Conservation (phyloP, 2,888 invertebrate species). For the Tipula vernalis region DNA sequence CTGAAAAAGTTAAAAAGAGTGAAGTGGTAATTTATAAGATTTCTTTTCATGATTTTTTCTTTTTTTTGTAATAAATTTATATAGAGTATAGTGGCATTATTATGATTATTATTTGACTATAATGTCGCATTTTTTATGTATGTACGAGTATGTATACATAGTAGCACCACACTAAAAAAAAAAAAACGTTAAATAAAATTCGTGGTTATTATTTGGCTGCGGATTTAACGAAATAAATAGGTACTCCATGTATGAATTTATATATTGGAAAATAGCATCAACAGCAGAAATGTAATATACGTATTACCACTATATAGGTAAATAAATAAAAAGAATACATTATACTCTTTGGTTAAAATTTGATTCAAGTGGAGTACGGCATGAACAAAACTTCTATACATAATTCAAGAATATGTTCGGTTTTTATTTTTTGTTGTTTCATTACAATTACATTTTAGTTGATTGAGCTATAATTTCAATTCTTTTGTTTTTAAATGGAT, state of each 20-base stretch:
- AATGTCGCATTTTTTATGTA: background rate
- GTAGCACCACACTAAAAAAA: background rate
- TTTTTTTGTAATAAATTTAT: background rate
- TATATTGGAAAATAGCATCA: background rate
- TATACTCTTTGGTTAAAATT: background rate
- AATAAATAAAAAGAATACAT: background rate
- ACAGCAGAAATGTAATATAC: background rate
- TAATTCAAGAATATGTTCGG: background rate
- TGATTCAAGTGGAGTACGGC: background rate
- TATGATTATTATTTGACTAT: background rate
- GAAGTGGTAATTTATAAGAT: background rate
- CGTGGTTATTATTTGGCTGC: background rate
- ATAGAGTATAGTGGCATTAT: background rate
- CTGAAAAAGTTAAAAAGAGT: background rate
- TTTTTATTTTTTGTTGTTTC: background rate
- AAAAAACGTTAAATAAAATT: background rate
- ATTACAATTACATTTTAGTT: background rate
- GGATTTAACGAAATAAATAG: background rate
- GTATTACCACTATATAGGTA: background rate
- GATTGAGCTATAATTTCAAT: background rate
- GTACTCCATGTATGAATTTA: background rate
- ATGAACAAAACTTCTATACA: background rate
- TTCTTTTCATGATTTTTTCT: background rate
- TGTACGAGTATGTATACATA: background rate
- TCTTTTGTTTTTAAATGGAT: background rate